A percentile compares a stretch with the other conserved stretches of the same genome.
Evolutionary conservation across 2,797 vertebrate species (phyloP).

Genomic region (Xiphophorus birchmanni): DNA sequence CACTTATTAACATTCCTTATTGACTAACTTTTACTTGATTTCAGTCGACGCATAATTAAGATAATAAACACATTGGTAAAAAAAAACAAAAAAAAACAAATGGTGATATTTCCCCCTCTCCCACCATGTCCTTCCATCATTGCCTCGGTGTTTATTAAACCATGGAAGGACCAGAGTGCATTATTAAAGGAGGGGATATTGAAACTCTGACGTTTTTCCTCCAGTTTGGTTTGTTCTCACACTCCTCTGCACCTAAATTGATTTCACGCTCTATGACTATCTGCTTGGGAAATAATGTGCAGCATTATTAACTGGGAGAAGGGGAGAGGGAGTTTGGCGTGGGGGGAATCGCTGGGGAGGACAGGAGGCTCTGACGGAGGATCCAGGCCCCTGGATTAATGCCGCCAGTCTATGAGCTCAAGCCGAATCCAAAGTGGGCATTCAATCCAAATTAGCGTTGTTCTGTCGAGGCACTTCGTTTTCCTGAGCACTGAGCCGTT

Average conservation of each 20-base stretch:
- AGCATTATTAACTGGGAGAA: slow-evolving; percentile 70
- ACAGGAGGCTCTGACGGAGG: slow-evolving; percentile 56
- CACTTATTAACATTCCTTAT: neutral
- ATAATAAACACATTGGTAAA: neutral
- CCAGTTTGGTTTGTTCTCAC: slow-evolving; percentile 69
- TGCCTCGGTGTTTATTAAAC: slow-evolving; percentile 67
- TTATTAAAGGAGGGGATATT: slow-evolving; percentile 74
- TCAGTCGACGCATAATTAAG: neutral
- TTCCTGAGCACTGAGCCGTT: slow-evolving; percentile 12
- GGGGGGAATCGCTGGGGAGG: slow-evolving; percentile 56
- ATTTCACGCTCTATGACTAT: slow-evolving; percentile 76
- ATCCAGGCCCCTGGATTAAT: slow-evolving; percentile 46
- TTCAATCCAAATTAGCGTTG: slow-evolving; percentile 44
- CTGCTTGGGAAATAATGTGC: slow-evolving; percentile 75
- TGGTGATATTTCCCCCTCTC: neutral
- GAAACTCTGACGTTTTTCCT: slow-evolving; percentile 71
- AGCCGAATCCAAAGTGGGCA: slow-evolving; percentile 34
- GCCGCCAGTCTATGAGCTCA: slow-evolving; percentile 43
- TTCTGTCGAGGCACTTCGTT: slow-evolving; percentile 10
- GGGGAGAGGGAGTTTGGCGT: slow-evolving; percentile 12
- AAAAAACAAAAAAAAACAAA: neutral
- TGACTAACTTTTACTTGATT: neutral
- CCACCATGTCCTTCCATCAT: slow-evolving; percentile 6
- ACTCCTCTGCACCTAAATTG: slow-evolving; percentile 74
- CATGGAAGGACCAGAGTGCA: slow-evolving; percentile 56